Base-by-base conservation (phyloP, 2,888 invertebrate genomes). In the Melanargia galathea region DNA sequence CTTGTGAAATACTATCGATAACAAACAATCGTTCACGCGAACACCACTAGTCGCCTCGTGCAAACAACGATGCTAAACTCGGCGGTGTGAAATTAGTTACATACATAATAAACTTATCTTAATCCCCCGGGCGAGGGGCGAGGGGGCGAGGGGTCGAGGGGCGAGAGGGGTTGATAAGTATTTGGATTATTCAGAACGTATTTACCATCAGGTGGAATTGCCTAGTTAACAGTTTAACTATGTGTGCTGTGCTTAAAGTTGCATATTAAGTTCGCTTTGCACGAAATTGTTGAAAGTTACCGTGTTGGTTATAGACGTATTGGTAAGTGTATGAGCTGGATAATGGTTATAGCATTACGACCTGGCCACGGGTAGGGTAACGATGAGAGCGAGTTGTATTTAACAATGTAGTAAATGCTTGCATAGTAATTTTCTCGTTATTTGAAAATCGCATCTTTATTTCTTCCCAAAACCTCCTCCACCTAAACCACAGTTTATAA, bases 91-190 rank as follows among this genome's bases (percentile, higher is more conserved):
- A 60, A 51, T 60, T 60, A 60, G 60, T 60, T 45, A 60, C 52
- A 52, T 52, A 60, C 60, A 60, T 52, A 60, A 60, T 52, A 51
- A 60, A 52, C 40, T 60, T 52, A 60, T 43, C 52, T 26, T 18
- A 18, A 26, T 16, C 40, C 43, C 24, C 43, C 26, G 45, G 43
- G 51, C 10, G 30, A 8, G 33, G 35, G 45, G 20, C 20, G 45
- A n/a, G 22, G 40, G 40, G 2, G 38, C 18, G 10, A 1, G 43
- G 18, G 2, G 43, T n/a, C n/a, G n/a, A n/a, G n/a, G n/a, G n/a
- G n/a, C n/a, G n/a, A n/a, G n/a, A 2, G 43, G 43, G 30, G 30
- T 51, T 49, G 20, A 43, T 52, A 22, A 48, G 58, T 58, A 35
- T 40, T 43, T 52, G 43, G 51, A 51, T 60, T 60, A 45, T 60